Base-by-base conservation (phyloP, 2,797 vertebrate genomes). In the Phoxinus dragarum region DNA sequence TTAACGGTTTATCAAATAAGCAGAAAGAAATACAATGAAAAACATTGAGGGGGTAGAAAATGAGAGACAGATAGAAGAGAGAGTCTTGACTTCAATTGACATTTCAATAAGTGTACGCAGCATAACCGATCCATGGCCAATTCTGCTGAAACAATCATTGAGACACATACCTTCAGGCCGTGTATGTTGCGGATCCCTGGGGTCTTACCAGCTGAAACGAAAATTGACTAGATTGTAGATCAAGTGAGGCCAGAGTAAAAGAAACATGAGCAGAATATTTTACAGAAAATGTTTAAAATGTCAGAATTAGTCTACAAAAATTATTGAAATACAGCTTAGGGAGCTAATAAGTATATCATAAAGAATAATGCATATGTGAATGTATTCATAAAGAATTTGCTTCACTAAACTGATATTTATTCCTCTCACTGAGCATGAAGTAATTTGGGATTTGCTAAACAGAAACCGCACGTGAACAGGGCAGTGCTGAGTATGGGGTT, bases 141-240 rank as follows among this genome's bases (percentile, higher is more conserved):
- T 95, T 96, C 96, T 96, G 92, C 96, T 95, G 97, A 98, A 98
- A 98, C 97, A 98, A 99, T 99, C 98, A 98, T 97, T 97, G 96
- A 97, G 97, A 98, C 97, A 95, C 95, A 92, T 98, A 99, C 98
- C 98, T 99, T 99, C 95, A 99, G 98, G 97, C 98, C 98, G 97
- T 99, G 98, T 97, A 99, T 99, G 98, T 99, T 99, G 97, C 98
- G 96, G 96, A 97, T 99, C 98, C 98, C 98, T 93, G 98, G 98
- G 97, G 98, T 98, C 96, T 99, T 99, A 96, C 98, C 98, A 94
- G 98, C 98, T 99, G 97, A 97, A 99, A 99, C 96, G 97, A 97
- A 98, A 84, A 99, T 98, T 98, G 97, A 97, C 97, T 98, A 96
- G 96, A 98, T 98, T 99, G 96, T 97, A 97, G 96, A 98, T 97